These are phyloP conservation scores for Calyptomena viridis DNA, from an alignment of 2,113 vertebrate species.

Conservation along the genomic window DNA sequence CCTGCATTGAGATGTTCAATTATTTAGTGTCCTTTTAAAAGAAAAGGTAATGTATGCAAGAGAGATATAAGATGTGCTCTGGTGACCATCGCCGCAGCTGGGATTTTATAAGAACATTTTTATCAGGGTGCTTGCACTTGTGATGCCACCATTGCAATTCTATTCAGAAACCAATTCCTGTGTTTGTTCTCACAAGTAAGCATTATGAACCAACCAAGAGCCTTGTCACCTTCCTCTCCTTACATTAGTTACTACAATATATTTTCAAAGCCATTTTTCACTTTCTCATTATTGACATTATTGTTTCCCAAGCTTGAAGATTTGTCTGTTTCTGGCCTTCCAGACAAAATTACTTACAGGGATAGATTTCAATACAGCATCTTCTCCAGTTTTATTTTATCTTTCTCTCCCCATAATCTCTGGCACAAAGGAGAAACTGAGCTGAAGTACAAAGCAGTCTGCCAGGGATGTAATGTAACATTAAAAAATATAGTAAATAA, in stretches of 20 bases:
- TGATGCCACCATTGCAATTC: neutral
- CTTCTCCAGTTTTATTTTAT: neutral
- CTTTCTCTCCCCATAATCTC: neutral
- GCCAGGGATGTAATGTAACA: neutral
- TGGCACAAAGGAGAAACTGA: neutral
- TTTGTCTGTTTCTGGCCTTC: neutral
- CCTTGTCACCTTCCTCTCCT: neutral
- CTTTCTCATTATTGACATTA: neutral
- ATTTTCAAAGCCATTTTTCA: neutral
- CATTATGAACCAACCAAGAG: neutral
- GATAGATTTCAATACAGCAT: neutral
- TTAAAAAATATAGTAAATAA: neutral
- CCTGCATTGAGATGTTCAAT: neutral
- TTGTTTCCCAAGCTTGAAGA: neutral
- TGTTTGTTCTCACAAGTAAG: neutral
- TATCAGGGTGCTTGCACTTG: neutral
- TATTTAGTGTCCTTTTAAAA: conserved; percentile 50
- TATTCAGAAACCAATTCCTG: fast-evolving
- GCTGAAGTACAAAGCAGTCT: neutral
- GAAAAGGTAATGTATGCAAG: neutral
- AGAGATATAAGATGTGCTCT: neutral
- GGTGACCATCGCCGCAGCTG: neutral
- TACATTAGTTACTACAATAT: neutral
- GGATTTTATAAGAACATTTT: neutral
- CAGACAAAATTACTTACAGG: neutral